Evolutionary conservation across 2,888 invertebrate genomes (phyloP), one percentile per base, ranked within the genome.

Genomic region (Zaprionus lineosus): DNA sequence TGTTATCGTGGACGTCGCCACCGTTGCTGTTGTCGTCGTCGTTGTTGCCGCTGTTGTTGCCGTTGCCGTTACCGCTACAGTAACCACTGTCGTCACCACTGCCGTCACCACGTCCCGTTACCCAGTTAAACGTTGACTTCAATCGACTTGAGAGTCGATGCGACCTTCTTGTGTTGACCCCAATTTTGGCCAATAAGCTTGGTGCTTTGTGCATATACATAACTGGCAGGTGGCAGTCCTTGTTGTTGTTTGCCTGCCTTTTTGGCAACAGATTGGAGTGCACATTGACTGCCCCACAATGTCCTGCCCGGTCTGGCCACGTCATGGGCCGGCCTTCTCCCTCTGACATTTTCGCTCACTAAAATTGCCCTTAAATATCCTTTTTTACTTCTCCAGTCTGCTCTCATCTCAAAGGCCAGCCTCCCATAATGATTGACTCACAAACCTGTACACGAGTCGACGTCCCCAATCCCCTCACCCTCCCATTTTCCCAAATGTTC

Each of bases 81-180:
- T 39, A 37, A 24, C 1, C 34, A 7, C 4, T 21, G 7, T 7
- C 7, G 21, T n/a, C 28, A 28, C 51, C 28, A 28, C 36, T 37
- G 11, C 14, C 26, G 46, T 26, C 18, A 34, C 19, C 31, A n/a
- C n/a, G n/a, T n/a, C n/a, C n/a, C n/a, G n/a, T n/a, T n/a, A n/a
- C n/a, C n/a, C n/a, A n/a, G n/a, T n/a, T n/a, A n/a, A 47, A 33
- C 14, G 16, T 31, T 53, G 31, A 47, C 15, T 24, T 46, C 29
- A 24, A 26, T 24, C 29, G 52, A 46, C 26, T 16, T 46, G 39
- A 34, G 9, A 57, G 43, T 31, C 43, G 14, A 31, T 31, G 19
- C 82, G 82, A 84, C 84, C 84, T 77, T 84, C 84, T 76, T 84
- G 58, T 47, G 77, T 56, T 78, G 77, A 84, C 77, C 77, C 51